phyloP scores from a whole-genome alignment of 2,888 invertebrate species.

The Lasioglossum figueresi region DNA sequence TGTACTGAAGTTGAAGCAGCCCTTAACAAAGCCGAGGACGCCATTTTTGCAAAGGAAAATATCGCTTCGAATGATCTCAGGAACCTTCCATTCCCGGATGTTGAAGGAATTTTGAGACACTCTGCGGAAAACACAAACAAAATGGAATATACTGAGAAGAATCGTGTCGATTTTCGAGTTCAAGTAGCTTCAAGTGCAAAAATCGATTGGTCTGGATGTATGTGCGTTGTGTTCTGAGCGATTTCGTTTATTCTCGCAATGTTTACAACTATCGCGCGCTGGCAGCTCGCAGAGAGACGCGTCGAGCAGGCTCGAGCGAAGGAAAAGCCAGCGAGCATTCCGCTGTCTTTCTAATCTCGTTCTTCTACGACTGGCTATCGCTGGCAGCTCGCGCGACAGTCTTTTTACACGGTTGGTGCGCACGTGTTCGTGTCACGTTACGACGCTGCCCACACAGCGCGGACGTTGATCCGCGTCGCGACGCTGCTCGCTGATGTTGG shows the following conservation, averaged over 20 bases:
- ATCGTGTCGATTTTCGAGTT: too few species aligned
- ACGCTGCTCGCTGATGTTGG: too few species aligned
- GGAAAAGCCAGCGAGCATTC: slow-evolving; percentile 11
- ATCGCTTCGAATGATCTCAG: too few species aligned
- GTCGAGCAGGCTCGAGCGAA: neutral
- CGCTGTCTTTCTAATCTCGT: slow-evolving; percentile 17
- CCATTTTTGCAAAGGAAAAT: too few species aligned
- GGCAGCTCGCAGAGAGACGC: neutral
- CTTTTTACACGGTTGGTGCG: slow-evolving; percentile 5
- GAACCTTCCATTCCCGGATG: too few species aligned
- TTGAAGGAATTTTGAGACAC: too few species aligned
- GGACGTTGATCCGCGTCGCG: slow-evolving; percentile 59
- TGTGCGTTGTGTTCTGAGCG: neutral
- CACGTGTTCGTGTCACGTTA: slow-evolving; percentile 27
- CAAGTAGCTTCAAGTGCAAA: too few species aligned
- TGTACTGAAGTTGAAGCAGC: too few species aligned
- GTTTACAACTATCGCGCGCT: neutral
- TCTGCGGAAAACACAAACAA: too few species aligned
- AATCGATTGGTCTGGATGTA: too few species aligned
- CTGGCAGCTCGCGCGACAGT: slow-evolving; percentile 14
- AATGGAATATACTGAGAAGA: too few species aligned
- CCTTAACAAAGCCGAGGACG: too few species aligned
- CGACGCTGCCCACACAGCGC: slow-evolving; percentile 57
- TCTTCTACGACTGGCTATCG: neutral
- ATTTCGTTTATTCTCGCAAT: neutral